Conservation (phyloP, 2,113 vertebrate genomes). For the Hippocampus comes region DNA sequence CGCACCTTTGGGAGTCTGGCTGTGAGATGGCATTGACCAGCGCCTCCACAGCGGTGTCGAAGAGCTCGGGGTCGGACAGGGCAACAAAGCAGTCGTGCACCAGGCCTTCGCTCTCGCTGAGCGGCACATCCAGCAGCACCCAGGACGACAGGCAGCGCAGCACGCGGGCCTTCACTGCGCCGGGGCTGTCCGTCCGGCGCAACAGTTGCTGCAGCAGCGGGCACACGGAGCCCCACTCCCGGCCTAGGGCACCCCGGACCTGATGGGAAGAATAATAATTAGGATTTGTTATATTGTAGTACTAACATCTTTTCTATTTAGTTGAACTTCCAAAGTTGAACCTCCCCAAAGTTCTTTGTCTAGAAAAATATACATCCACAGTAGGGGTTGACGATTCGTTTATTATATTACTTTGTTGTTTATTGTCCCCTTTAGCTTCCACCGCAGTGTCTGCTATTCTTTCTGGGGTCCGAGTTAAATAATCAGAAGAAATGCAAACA, state of each 20-base stretch:
- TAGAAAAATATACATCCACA: no score
- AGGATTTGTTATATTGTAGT: conserved; percentile 1
- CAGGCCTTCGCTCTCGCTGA: conserved; percentile 90
- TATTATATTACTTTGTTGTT: no score
- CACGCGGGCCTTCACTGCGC: conserved; percentile 94
- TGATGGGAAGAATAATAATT: conserved; percentile 21
- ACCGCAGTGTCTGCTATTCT: no score
- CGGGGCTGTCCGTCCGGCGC: conserved; percentile 86
- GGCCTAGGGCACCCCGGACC: conserved; percentile 87
- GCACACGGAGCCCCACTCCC: conserved; percentile 88
- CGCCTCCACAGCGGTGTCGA: conserved; percentile 94
- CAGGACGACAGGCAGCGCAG: conserved; percentile 98
- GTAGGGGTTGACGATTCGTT: no score
- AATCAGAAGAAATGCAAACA: no score
- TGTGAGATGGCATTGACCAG: conserved; percentile 98
- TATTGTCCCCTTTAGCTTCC: no score
- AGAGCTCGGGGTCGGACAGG: conserved; percentile 92
- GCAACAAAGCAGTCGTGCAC: conserved; percentile 90
- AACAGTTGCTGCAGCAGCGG: conserved; percentile 93
- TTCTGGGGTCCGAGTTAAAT: no score
- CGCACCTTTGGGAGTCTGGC: conserved; percentile 95
- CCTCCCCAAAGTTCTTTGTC: no score
- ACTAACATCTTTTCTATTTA: background rate
- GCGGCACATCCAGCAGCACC: conserved; percentile 92
- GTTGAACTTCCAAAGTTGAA: no score